These are phyloP conservation scores for Hypolimnas misippus DNA, from an alignment of 2,888 invertebrate species.

Conservation along the genomic window DNA sequence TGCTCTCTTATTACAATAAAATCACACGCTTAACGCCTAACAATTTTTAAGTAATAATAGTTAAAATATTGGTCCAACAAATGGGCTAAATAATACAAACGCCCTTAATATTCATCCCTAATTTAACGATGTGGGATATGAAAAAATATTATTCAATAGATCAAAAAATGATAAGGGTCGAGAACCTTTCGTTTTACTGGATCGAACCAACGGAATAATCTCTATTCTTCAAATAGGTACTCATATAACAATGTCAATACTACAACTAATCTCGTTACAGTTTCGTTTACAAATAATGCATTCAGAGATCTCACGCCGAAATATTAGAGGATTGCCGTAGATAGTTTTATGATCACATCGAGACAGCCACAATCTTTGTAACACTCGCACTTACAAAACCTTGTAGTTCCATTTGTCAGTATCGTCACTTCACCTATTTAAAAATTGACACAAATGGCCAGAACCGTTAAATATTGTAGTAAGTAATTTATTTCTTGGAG, in stretches of 20 bases:
- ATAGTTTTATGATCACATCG: conserved; percentile 72
- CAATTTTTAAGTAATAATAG: conserved; percentile 84
- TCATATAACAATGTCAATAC: conserved; percentile 84
- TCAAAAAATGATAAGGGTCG: conserved; percentile 82
- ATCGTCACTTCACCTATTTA: conserved; percentile 65
- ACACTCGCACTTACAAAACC: conserved; percentile 70
- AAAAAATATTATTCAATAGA: conserved; percentile 84
- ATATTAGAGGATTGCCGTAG: conserved; percentile 65
- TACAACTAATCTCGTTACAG: conserved; percentile 83
- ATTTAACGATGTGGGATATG: conserved; percentile 84
- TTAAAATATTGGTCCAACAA: conserved; percentile 85
- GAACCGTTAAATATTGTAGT: conserved; percentile 53
- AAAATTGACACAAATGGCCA: conserved; percentile 75
- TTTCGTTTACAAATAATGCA: conserved; percentile 79
- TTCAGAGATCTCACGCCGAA: conserved; percentile 75
- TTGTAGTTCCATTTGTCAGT: conserved; percentile 59
- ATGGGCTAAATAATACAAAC: conserved; percentile 85
- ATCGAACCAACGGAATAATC: conserved; percentile 78
- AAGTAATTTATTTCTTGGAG: conserved; percentile 58
- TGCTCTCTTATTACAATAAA: conserved; percentile 83
- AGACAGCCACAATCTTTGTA: conserved; percentile 70
- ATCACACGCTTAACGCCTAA: conserved; percentile 84
- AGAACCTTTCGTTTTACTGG: conserved; percentile 75
- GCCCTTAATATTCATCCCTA: conserved; percentile 84
- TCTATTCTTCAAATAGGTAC: conserved; percentile 78